Evolutionary conservation across 1,140 invertebrate species (phyloP), one percentile per base, ranked within the genome.

Genomic region (Dreissena rostriformis): DNA sequence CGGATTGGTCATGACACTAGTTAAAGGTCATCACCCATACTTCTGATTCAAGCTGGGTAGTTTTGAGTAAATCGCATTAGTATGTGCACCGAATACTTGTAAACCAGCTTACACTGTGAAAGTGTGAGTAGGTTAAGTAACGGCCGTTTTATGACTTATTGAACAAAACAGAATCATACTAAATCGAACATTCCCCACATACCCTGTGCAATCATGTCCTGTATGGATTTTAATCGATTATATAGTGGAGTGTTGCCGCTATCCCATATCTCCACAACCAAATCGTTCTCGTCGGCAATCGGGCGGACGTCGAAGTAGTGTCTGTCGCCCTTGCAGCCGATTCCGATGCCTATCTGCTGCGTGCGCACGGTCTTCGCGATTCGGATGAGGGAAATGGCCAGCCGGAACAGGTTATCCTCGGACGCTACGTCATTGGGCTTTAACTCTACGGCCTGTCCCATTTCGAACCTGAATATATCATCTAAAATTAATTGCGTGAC

Each of bases 371-470:
- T 53, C 22, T 53, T 67, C 5, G 61, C 65, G 6, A 78, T 63
- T 19, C 51, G 65, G 8, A 78, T 67, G 22, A 78, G 29, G 28
- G 75, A 61, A 17, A 78, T 17, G 4, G 29, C 75, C 11, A 78
- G 39, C 15, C 66, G 51, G 66, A 78, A 78, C 11, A 78, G 26
- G 24, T 39, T 78, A 22, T 78, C 61, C 28, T 67, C 65, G 53
- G 53, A 67, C 6, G 75, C 14, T 11, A 39, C 61, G 19, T 52
- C 67, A 51, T 78, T 78, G 19, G 68, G 78, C 63, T 72, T 72
- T 22, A 80, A 55, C 65, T 80, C 78, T 28, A 80, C 67, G 22
- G 78, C 53, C 63, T 80, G 78, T 29, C 78, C 78, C 67, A 72
- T 72, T 61, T 72, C 53, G 39, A 52, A 80, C 55, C 78, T 57